These are phyloP conservation scores for Margaritifera margaritifera DNA, from an alignment of 2,888 invertebrate species.

Conservation along the genomic window DNA sequence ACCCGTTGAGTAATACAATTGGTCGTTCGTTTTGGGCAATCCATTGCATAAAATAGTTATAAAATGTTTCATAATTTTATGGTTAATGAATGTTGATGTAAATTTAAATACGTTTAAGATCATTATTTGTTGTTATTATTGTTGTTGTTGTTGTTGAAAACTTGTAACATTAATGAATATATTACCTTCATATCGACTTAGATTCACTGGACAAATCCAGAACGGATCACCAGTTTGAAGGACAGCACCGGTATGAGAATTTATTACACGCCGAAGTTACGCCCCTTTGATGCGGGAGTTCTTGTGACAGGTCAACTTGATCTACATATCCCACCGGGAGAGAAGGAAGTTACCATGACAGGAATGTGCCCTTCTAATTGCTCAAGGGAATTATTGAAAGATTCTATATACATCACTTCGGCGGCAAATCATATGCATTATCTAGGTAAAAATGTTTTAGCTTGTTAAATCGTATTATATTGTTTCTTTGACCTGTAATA, in stretches of 20 bases:
- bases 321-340: background rate
- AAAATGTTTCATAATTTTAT: no score
- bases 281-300: slow-evolving; percentile 6
- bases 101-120: no score
- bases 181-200: background rate
- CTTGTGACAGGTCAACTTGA: slow-evolving; percentile 4
- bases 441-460: slow-evolving; percentile 22
- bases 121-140: no score
- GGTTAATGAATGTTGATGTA: no score
- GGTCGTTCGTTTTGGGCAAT: no score
- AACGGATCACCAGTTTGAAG: background rate
- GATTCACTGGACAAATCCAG: slow-evolving; percentile 7
- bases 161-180: no score
- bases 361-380: slow-evolving; percentile 8
- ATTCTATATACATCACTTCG: slow-evolving; percentile 21
- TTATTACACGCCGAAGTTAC: slow-evolving; percentile 4
- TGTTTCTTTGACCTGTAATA: no score
- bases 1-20: background rate
- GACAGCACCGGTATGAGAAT: slow-evolving; percentile 5
- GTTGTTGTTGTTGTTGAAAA: no score
- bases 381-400: slow-evolving; percentile 16
- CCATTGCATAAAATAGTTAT: no score
- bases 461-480: background rate
- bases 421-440: slow-evolving; percentile 35
- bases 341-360: no score